phyloP scores from a whole-genome alignment of 1,140 invertebrate species.

The Drosophila sulfurigaster region DNA sequence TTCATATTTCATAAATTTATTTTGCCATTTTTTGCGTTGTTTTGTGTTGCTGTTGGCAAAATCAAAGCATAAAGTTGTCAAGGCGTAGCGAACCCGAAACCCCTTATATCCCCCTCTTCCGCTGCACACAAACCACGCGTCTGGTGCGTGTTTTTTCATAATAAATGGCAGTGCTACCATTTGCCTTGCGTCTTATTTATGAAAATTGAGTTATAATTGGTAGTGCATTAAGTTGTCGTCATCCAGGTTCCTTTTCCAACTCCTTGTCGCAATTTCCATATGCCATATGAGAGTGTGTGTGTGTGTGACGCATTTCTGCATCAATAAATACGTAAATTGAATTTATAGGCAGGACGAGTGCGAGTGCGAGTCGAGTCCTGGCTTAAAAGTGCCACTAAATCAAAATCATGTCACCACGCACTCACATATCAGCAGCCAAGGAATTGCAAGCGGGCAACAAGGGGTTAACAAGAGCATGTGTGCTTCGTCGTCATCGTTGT shows the following conservation, averaged over 20 bases:
- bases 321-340: constrained; percentile 83
- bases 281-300: neutral
- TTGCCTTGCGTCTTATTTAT: constrained; percentile 66
- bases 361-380: constrained; percentile 53
- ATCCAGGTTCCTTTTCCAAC: constrained; percentile 14
- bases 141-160: constrained; percentile 60
- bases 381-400: constrained; percentile 84
- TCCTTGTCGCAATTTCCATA: constrained; percentile 13
- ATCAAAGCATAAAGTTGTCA: constrained; percentile 81
- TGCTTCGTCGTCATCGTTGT: constrained; percentile 19
- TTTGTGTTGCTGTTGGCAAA: constrained; percentile 47
- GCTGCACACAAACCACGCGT: constrained; percentile 3
- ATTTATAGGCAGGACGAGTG: constrained; percentile 72
- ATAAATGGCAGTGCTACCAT: constrained; percentile 31
- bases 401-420: constrained; percentile 74
- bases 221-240: constrained; percentile 79
- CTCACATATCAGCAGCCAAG: constrained; percentile 22
- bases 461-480: constrained; percentile 67
- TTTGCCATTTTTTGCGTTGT: constrained; percentile 19
- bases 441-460: constrained; percentile 60
- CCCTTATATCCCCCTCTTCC: constrained; percentile 36
- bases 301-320: constrained; percentile 74
- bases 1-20: constrained; percentile 77
- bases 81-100: constrained; percentile 61
- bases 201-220: constrained; percentile 84